These are phyloP conservation scores for Periparus ater DNA, from an alignment of 2,797 vertebrate genomes.

Conservation along the genomic window DNA sequence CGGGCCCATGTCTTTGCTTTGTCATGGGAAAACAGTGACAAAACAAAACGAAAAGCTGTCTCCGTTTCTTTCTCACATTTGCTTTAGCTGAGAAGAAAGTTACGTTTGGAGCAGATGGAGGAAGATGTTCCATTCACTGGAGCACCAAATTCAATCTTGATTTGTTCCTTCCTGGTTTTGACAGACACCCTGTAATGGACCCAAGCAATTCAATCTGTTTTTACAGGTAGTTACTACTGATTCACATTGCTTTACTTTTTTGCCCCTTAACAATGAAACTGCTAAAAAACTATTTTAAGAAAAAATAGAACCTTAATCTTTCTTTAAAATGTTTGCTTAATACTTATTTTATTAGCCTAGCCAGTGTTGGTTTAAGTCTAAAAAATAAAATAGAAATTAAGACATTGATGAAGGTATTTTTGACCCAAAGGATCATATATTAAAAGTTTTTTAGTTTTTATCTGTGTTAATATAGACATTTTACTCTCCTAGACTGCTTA, in stretches of 20 bases:
- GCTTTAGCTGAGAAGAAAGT: background rate
- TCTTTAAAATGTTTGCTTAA: background rate
- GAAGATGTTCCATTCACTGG: background rate
- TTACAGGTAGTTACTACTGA: background rate
- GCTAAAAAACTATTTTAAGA: background rate
- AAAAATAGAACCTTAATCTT: background rate
- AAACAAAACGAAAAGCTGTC: too few species aligned
- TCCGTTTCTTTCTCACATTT: background rate
- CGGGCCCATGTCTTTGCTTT: accelerated
- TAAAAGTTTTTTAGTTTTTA: background rate
- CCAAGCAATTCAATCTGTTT: background rate
- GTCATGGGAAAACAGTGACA: background rate
- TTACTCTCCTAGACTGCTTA: background rate
- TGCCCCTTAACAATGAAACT: background rate
- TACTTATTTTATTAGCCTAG: background rate
- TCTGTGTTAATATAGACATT: background rate
- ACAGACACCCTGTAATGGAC: background rate
- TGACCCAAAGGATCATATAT: background rate
- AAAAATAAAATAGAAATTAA: background rate
- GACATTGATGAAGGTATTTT: background rate
- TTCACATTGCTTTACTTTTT: background rate
- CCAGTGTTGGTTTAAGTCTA: background rate
- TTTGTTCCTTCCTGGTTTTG: background rate
- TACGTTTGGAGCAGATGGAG: background rate
- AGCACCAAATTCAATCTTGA: background rate